Evolutionary conservation across 2,113 vertebrate species (phyloP), one percentile per base, ranked within the genome.

Genomic region (Balaeniceps rex): DNA sequence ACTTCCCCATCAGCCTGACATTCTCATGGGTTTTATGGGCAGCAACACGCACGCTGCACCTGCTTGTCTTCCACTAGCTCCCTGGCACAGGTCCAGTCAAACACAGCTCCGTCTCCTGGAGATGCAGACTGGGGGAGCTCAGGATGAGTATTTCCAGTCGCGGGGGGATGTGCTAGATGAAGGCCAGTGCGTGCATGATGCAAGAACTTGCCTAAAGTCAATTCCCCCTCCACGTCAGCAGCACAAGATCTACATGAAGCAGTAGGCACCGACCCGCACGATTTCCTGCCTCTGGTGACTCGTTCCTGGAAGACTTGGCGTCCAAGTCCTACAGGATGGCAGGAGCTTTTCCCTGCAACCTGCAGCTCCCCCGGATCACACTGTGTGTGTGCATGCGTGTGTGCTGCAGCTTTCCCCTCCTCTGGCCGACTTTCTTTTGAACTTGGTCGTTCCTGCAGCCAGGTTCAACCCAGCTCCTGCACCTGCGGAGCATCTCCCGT

Each of bases 261-360:
- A 51, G 29, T 1, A 54, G 11, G 7, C 26, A 46, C n/a, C 17
- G 10, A 64, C 6, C 10, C 0, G 0, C 33, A 14, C 1, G 2
- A 19, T 36, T 40, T 75, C 23, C 34, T 55, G 33, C 18, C 18
- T 47, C 16, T 34, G 36, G 6, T 72, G 11, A 31, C 24, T 23
- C 14, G 5, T 14, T 64, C 4, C 64, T 40, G 8, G 2, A 63
- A 16, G 46, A 40, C 14, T 21, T 22, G 22, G 5, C 3, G 19
- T 36, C 34, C 3, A 2, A 64, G 46, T 25, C 11, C 31, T 52
- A 26, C 10, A 9, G 38, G 26, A 21, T 17, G 14, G 9, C 18
- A n/a, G 25, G 24, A 61, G 22, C 25, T 36, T 51, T 70, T 25
- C 22, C n/a, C 42, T 22, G 33, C 26, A 36, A 22, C 34, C 24